These are phyloP conservation scores for Cyrtonyx montezumae DNA, from an alignment of 2,113 vertebrate species.

Conservation along the genomic window DNA sequence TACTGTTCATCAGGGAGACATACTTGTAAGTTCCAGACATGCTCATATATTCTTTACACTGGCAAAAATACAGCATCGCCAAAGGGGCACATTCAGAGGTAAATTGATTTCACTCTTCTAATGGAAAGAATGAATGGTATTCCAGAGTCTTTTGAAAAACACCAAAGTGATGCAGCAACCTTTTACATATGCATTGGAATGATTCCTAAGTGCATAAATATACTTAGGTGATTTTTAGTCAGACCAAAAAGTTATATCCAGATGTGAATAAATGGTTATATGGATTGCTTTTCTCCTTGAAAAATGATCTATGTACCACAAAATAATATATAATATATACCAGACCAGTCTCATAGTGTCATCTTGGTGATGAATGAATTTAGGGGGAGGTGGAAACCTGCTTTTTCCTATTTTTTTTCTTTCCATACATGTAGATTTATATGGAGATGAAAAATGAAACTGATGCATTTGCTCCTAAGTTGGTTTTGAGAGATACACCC, in stretches of 20 bases:
- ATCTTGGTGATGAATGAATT: not conserved
- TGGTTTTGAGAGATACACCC: not conserved
- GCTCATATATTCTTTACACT: not conserved
- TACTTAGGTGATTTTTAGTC: constrained; percentile 13
- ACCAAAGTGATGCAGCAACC: not conserved
- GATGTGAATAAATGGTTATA: not conserved
- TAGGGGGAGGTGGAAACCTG: not conserved
- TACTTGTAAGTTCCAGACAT: not conserved
- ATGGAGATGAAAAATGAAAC: not conserved
- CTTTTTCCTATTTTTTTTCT: not conserved
- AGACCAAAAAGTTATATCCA: not conserved
- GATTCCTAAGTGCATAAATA: not conserved
- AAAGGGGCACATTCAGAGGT: not conserved
- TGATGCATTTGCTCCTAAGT: not conserved
- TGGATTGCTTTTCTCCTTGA: not conserved
- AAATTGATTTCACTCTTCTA: constrained; percentile 39
- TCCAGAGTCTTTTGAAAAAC: not conserved
- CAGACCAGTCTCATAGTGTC: not conserved
- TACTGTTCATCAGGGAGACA: not conserved
- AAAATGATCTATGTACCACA: not conserved
- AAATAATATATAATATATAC: not conserved
- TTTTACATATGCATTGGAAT: not conserved
- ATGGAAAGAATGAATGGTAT: constrained; percentile 16
- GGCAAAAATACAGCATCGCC: not conserved
- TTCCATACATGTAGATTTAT: not conserved